Conservation (phyloP, 2,113 vertebrate species). For the Chionis minor region DNA sequence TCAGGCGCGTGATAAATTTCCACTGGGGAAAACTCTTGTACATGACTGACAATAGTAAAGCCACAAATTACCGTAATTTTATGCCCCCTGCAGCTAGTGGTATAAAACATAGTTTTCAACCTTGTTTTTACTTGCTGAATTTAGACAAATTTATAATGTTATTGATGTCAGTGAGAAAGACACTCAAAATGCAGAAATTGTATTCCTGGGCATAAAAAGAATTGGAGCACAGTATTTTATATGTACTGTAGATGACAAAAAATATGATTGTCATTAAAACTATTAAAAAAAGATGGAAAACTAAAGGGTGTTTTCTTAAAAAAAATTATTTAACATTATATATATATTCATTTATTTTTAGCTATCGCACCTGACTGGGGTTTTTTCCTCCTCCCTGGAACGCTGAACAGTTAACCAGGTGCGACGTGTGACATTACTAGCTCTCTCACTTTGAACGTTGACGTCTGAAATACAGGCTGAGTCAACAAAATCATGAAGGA, state of each 20-base stretch:
- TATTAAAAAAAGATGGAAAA: background rate
- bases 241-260: background rate
- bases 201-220: constrained; percentile 28
- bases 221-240: background rate
- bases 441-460: background rate
- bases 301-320: background rate
- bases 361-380: background rate
- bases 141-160: constrained; percentile 68
- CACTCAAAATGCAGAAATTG: constrained; percentile 62
- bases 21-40: constrained; percentile 51
- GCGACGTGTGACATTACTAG: accelerated
- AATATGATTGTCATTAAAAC: background rate
- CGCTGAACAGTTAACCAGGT: background rate
- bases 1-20: constrained; percentile 61
- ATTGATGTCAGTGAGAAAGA: constrained; percentile 66
- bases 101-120: constrained; percentile 65
- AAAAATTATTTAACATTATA: background rate
- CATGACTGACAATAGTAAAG: constrained; percentile 67
- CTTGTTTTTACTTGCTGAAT: constrained; percentile 72
- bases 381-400: background rate
- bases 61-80: constrained; percentile 76
- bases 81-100: constrained; percentile 69
- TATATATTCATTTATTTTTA: background rate
- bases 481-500: background rate
- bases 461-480: background rate